Percentiles rank a stretch among this genome's conserved stretches.
phyloP scores from a whole-genome alignment of 2,113 vertebrate genomes.

The Pollimyrus isidori region DNA sequence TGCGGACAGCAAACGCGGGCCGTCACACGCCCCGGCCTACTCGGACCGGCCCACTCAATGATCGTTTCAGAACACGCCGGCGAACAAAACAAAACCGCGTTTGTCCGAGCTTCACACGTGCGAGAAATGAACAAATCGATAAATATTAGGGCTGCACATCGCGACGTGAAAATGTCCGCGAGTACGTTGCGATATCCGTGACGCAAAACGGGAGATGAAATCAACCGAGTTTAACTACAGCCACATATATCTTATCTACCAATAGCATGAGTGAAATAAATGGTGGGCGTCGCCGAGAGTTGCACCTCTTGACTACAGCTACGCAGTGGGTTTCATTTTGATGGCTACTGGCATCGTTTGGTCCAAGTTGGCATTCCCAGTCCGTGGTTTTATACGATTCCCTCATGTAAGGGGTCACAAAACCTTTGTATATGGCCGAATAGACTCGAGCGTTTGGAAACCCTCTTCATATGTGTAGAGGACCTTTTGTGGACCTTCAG shows the following conservation, averaged over 20 bases:
- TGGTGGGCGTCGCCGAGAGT: not conserved
- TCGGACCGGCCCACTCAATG: not conserved
- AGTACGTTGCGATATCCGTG: too few relatives aligned
- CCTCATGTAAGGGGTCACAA: not conserved
- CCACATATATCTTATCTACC: not conserved
- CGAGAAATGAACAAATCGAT: not conserved
- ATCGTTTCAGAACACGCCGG: not conserved
- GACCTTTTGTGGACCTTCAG: not conserved
- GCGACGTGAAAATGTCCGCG: not conserved
- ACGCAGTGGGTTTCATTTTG: not conserved
- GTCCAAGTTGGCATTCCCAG: not conserved
- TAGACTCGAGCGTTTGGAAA: not conserved
- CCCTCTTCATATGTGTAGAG: not conserved
- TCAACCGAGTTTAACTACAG: not conserved
- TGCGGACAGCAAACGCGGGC: slow-evolving; percentile 32
- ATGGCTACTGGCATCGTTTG: not conserved
- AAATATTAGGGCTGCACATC: not conserved
- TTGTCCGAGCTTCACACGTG: not conserved
- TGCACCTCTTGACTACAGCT: not conserved
- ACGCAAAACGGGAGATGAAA: not conserved
- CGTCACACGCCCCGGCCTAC: not conserved
- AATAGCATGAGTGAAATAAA: not conserved
- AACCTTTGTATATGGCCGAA: not conserved
- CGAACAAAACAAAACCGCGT: not conserved
- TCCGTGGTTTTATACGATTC: not conserved